Base-by-base conservation (phyloP, 1,140 invertebrate genomes). In the Nomia melanderi region DNA sequence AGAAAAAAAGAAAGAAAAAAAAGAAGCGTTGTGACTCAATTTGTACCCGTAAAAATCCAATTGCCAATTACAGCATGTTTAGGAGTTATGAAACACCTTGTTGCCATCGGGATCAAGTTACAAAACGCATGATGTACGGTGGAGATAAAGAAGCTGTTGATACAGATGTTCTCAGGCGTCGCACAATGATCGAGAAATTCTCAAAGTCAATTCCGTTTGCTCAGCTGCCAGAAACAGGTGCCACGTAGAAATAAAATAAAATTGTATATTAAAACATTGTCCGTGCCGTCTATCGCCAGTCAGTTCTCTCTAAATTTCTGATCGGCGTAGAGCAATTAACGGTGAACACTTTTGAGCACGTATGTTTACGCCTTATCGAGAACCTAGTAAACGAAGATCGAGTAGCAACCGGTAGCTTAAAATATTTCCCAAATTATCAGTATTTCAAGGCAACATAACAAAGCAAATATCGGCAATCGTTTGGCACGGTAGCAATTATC, bases 111-210 rank as follows among this genome's bases (percentile, higher is more conserved):
- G 71, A 82, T 36, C 17, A 73, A 56, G 71, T 44, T 62, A 53
- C 29, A 64, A 79, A 70, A 69, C 56, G 64, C 41, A 69, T 12
- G 36, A 31, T 73, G 66, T 59, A 36, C 4, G 23, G 25, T 20
- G 20, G 23, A 81, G 67, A 81, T 84, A 85, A 83, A 70, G 56
- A 64, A 54, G 6, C 25, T 86, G 63, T 86, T 83, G 84, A 86
- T 74, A 86, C 85, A 86, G 77, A 76, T 86, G 85, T 79, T 75
- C 74, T 50, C 50, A 12, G 8, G 31, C 14, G n/a, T 36, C 29
- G 14, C 47, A 73, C 27, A 81, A 84, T 81, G 53, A 54, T 75
- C 56, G 77, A 69, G 31, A 76, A 76, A 36, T 78, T 57, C 47
- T 66, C 81, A 66, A 59, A 60, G 29, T 76, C 69, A 73, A 77